These are phyloP conservation scores for Syngnathus typhle DNA, from an alignment of 2,113 vertebrate species.

Conservation along the genomic window DNA sequence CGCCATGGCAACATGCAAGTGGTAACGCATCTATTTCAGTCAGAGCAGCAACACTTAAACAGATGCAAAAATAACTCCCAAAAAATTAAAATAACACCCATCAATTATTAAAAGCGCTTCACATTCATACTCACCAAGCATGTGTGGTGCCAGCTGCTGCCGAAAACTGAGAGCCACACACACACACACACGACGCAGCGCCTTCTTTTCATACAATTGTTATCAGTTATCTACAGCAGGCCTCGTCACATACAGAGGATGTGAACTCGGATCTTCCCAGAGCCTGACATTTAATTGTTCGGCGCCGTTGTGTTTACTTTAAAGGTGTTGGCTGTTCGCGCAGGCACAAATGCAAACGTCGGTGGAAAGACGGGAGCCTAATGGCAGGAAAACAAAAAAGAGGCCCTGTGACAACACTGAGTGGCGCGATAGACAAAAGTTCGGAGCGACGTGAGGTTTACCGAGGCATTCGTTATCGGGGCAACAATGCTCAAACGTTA, in stretches of 20 bases:
- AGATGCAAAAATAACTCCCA: conserved; percentile 18
- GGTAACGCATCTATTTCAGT: conserved; percentile 65
- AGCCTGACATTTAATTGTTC: conserved; percentile 56
- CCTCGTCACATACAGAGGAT: conserved; percentile 29
- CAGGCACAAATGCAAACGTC: conserved; percentile 10
- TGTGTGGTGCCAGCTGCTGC: conserved; percentile 28
- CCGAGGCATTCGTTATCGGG: conserved; percentile 26
- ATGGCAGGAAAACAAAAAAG: conserved; percentile 49
- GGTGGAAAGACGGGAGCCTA: conserved; percentile 40
- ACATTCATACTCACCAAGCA: conserved; percentile 53
- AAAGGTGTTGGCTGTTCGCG: conserved; percentile 49
- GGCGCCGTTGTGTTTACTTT: conserved; percentile 51
- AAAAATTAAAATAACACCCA: conserved; percentile 28
- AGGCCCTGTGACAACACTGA: conserved; percentile 27
- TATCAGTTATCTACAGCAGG: conserved; percentile 47
- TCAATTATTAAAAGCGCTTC: conserved; percentile 58
- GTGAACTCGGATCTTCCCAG: conserved; percentile 44
- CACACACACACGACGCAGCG: conserved; percentile 7
- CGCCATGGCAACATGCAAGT: conserved; percentile 66
- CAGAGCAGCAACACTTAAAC: conserved; percentile 54
- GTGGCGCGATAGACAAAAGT: conserved; percentile 59
- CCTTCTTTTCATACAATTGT: conserved; percentile 11
- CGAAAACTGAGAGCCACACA: conserved; percentile 26
- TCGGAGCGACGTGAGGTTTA: conserved; percentile 58
- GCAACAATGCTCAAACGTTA: conserved; percentile 27